Evolutionary conservation across 2,113 vertebrate species (phyloP).

Genomic region (Glareola pratincola): DNA sequence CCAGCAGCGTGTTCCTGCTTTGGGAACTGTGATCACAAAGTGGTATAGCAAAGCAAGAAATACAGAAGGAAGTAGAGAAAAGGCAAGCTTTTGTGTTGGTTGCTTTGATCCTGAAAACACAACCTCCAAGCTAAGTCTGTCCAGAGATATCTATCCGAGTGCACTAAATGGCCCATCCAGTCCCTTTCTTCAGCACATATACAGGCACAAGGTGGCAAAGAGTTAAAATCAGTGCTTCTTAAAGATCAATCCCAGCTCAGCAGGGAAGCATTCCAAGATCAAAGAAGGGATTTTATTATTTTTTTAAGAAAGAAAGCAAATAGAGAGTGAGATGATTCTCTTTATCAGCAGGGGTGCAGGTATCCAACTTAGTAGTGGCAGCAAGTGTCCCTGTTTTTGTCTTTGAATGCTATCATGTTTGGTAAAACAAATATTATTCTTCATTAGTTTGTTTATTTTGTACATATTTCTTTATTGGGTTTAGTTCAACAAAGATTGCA

Average conservation of each 20-base stretch:
- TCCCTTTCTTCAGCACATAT: background rate
- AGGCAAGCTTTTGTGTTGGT: background rate
- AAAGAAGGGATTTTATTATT: background rate
- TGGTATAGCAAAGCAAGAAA: background rate
- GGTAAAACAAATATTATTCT: slow-evolving; percentile 5
- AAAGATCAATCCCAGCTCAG: background rate
- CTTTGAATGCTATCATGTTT: background rate
- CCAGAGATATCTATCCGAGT: background rate
- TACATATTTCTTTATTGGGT: background rate
- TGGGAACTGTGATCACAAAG: background rate
- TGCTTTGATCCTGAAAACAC: background rate
- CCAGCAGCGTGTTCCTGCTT: background rate
- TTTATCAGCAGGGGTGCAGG: background rate
- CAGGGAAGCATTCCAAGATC: background rate
- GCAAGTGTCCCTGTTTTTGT: background rate
- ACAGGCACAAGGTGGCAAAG: background rate
- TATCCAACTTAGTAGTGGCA: background rate
- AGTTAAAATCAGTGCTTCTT: background rate
- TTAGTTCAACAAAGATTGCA: slow-evolving; percentile 10
- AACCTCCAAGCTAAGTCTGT: background rate
- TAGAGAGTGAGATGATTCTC: background rate
- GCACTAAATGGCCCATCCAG: background rate
- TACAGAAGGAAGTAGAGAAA: background rate
- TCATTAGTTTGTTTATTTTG: slow-evolving; percentile 2
- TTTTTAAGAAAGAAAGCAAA: background rate